These are phyloP conservation scores for Ceraclea dissimilis DNA, from an alignment of 2,888 invertebrate genomes.

Conservation along the genomic window DNA sequence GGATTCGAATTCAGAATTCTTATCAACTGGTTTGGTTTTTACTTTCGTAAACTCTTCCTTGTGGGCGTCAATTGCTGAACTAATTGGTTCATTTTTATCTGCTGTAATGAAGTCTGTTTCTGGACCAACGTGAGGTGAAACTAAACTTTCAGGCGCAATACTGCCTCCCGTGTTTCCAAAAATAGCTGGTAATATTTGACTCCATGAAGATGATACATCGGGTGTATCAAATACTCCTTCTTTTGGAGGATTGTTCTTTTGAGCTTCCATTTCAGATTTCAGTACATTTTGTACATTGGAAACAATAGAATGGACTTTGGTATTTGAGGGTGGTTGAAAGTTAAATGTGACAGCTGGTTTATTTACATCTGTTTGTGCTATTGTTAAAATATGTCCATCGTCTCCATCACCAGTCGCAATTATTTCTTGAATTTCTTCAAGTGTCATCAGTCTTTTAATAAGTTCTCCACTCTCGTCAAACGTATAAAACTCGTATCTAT, in stretches of 20 bases:
- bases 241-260: slow-evolving; percentile 45
- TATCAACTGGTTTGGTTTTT: neutral
- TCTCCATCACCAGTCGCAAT: slow-evolving; percentile 75
- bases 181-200: slow-evolving; percentile 71
- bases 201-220: slow-evolving; percentile 72
- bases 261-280: slow-evolving; percentile 65
- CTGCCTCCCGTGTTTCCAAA: slow-evolving; percentile 64
- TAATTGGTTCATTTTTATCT: slow-evolving; percentile 25
- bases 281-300: slow-evolving; percentile 77
- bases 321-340: slow-evolving; percentile 51
- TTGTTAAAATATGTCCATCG: slow-evolving; percentile 45
- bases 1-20: neutral
- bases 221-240: slow-evolving; percentile 56
- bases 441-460: slow-evolving; percentile 74
- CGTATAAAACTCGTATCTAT: slow-evolving; percentile 80
- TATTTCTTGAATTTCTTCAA: slow-evolving; percentile 77
- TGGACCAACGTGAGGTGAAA: slow-evolving; percentile 34
- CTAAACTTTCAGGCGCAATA: slow-evolving; percentile 48
- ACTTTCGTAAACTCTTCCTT: neutral
- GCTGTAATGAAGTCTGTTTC: slow-evolving; percentile 35
- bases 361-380: slow-evolving; percentile 39
- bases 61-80: neutral
- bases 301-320: slow-evolving; percentile 71
- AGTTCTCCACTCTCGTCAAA: slow-evolving; percentile 78
- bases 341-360: slow-evolving; percentile 44